Evolutionary conservation across 2,888 invertebrate genomes (phyloP), one percentile per base, ranked within the genome.

Genomic region (Oxyscelio sp.): DNA sequence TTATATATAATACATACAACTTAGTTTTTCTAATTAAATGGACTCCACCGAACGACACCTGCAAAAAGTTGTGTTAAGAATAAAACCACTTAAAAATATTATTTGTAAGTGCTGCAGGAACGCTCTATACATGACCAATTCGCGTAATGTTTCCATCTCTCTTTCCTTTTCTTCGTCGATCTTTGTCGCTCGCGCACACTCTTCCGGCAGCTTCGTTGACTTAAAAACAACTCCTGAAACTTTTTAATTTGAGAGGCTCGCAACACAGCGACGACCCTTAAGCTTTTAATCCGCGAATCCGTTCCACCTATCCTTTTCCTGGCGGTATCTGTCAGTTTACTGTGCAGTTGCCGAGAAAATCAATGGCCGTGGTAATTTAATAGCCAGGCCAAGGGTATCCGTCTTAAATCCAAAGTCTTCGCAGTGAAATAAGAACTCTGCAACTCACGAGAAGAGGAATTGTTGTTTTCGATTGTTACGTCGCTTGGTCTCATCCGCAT

Each of bases 321-420:
- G 56, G 56, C 45, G 52, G 63, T 73, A 83, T 85, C 82, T 80
- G 81, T 81, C 78, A 84, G 86, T 86, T 81, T 81, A 85, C 77
- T 79, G 80, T 82, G 85, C 82, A 84, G 80, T 86, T 85, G 84
- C 79, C 83, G 84, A 80, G 77, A 82, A 84, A 85, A 84, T 85
- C 87, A 87, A 87, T 86, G 87, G 66, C 85, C 85, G 85, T 87
- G 85, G 84, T 85, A 87, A 87, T 87, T 87, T 87, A 87, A 87
- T 87, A 81, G 80, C 85, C 81, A 74, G 82, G 78, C 82, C 82
- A 59, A 63, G 66, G 70, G 81, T 78, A 70, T 85, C 79, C 54
- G 78, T 85, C 85, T 81, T 78, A 77, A 77, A 85, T 81, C 68
- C 63, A 81, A 73, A 78, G 77, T 81, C 77, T 61, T 48, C 61